Conservation (phyloP, 1,140 invertebrate species). For the Anadara kagoshimensis region DNA sequence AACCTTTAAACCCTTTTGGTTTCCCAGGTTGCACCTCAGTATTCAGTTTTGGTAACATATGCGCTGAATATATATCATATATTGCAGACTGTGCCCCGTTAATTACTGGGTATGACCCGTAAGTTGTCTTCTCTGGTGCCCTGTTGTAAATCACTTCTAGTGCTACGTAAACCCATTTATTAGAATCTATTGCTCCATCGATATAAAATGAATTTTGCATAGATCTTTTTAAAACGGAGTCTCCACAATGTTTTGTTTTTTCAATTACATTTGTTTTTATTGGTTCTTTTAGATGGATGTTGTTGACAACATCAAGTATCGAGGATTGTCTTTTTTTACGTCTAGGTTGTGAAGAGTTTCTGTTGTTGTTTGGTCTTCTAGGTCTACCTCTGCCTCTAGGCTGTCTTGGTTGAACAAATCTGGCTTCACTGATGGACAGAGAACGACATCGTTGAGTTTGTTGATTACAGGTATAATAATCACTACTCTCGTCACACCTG, state of each 20-base stretch:
- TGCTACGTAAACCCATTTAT: constrained; percentile 51
- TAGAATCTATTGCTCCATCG: constrained; percentile 37
- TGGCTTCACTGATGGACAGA: constrained; percentile 19
- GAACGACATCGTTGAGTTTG: constrained; percentile 26
- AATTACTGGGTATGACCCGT: constrained; percentile 44
- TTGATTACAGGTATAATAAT: constrained; percentile 35
- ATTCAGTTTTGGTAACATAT: constrained; percentile 20
- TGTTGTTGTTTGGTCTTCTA: not conserved
- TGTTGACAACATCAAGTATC: too few species aligned
- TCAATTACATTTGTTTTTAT: not conserved
- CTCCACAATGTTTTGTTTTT: not conserved
- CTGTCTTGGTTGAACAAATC: not conserved
- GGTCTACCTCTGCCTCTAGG: too few species aligned
- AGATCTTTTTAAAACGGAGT: constrained; percentile 3
- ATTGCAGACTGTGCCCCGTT: constrained; percentile 28
- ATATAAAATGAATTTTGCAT: constrained; percentile 47
- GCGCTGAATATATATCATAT: constrained; percentile 48
- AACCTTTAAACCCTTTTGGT: constrained; percentile 26
- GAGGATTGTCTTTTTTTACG: not conserved
- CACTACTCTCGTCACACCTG: constrained; percentile 33
- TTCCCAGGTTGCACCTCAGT: constrained; percentile 7
- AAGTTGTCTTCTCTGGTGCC: constrained; percentile 42
- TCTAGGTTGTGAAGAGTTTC: too few species aligned
- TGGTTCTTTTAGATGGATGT: too few species aligned
- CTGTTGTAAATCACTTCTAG: constrained; percentile 54